These are phyloP conservation scores for Plemyria rubiginata DNA, from an alignment of 2,888 invertebrate genomes.

Conservation along the genomic window DNA sequence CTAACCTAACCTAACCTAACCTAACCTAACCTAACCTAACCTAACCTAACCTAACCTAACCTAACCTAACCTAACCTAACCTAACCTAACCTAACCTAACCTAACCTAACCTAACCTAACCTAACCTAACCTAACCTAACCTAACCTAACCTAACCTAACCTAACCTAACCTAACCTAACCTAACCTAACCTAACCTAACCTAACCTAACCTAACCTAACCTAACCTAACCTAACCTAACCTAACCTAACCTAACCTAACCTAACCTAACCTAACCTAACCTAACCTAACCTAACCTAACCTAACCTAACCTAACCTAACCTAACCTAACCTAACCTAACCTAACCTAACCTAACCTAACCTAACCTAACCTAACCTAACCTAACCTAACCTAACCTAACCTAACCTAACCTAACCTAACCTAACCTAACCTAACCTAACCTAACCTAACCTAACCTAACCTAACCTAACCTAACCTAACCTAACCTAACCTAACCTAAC, in stretches of 20 bases:
- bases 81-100: constrained; percentile 38
- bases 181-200: constrained; percentile 33
- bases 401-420: too few relatives aligned
- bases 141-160: constrained; percentile 30
- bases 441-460: too few relatives aligned
- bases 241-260: constrained; percentile 25
- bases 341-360: constrained; percentile 18
- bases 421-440: too few relatives aligned
- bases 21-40: constrained; percentile 36
- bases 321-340: constrained; percentile 21
- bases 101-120: constrained; percentile 35
- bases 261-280: constrained; percentile 25
- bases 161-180: constrained; percentile 34
- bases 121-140: constrained; percentile 31
- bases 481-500: too few relatives aligned
- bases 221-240: constrained; percentile 29
- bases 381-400: too few relatives aligned
- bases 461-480: too few relatives aligned
- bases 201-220: constrained; percentile 35
- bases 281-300: constrained; percentile 35
- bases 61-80: constrained; percentile 37
- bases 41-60: constrained; percentile 37
- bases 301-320: constrained; percentile 32
- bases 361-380: too few relatives aligned
- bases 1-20: constrained; percentile 31